Conservation (phyloP, 2,797 vertebrate genomes). For the Phrynocephalus guinanensis region DNA sequence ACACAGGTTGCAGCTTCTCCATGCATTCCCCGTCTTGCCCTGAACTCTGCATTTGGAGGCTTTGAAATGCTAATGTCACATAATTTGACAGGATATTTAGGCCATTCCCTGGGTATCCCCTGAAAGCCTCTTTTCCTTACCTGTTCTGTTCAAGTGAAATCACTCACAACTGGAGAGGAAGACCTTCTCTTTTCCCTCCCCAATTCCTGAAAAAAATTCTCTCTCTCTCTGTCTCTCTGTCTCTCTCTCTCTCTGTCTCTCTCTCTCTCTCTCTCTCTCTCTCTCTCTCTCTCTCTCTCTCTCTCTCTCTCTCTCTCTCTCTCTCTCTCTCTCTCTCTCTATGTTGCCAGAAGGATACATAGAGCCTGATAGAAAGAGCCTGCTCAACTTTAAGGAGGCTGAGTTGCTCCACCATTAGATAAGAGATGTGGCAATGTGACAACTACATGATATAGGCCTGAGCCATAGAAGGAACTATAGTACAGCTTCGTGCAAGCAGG, state of each 20-base stretch:
- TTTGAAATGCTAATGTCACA: conserved; percentile 43
- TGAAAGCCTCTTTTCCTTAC: conserved; percentile 18
- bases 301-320: conserved; percentile 7
- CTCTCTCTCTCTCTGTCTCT: too few species aligned
- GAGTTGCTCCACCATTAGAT: conserved; percentile 25
- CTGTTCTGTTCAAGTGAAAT: not conserved
- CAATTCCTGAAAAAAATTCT: too few species aligned
- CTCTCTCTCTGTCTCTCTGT: too few species aligned
- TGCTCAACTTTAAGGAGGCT: not conserved
- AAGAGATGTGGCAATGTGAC: conserved; percentile 4
- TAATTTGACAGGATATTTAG: conserved; percentile 9
- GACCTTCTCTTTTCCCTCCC: too few species aligned
- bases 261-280: too few species aligned
- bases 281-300: too few species aligned
- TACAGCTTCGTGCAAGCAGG: not conserved
- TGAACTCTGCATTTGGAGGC: conserved; percentile 7
- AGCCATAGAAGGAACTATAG: not conserved
- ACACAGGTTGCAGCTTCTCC: not conserved
- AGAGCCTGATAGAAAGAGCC: not conserved
- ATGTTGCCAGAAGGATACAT: not conserved
- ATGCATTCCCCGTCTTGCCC: not conserved
- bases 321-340: conserved; percentile 11
- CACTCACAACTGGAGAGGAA: conserved; percentile 20
- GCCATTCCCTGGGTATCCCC: not conserved
- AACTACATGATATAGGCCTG: not conserved